phyloP scores from a whole-genome alignment of 2,888 invertebrate species.

The Netelia inedita region DNA sequence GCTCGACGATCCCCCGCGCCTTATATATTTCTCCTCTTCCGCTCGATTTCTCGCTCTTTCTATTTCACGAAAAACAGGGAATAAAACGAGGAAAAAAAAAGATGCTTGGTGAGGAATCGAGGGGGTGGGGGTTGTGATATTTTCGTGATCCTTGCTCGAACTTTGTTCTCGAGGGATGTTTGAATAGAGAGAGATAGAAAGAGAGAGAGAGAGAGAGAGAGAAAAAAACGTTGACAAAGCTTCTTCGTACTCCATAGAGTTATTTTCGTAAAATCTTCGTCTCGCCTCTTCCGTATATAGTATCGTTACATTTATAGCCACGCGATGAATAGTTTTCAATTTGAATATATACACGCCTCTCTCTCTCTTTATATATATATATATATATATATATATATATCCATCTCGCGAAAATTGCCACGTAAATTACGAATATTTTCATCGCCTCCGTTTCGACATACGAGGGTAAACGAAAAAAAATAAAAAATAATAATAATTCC shows the following conservation, averaged over 20 bases:
- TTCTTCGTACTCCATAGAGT: conserved; percentile 29
- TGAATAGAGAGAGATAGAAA: conserved; percentile 14
- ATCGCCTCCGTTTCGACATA: neutral
- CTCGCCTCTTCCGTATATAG: conserved; percentile 55
- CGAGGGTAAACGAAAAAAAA: neutral
- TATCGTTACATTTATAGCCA: conserved; percentile 55
- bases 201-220: neutral
- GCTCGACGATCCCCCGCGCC: conserved; percentile 29
- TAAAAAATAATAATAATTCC: neutral
- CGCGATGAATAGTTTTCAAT: conserved; percentile 42
- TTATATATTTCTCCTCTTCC: conserved; percentile 51
- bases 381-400: neutral
- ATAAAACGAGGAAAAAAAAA: conserved; percentile 53
- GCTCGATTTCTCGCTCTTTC: conserved; percentile 41
- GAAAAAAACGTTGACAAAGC: conserved; percentile 38
- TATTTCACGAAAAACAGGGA: conserved; percentile 42
- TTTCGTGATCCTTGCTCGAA: conserved; percentile 56
- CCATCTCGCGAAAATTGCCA: neutral
- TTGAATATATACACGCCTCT: conserved; percentile 35
- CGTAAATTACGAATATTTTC: neutral
- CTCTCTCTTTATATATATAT: too few species aligned
- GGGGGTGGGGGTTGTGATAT: conserved; percentile 41
- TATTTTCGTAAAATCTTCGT: conserved; percentile 60
- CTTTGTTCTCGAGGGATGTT: conserved; percentile 55
- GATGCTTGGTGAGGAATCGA: conserved; percentile 6